Percentiles rank a stretch among this genome's conserved stretches.
Evolutionary conservation across 2,797 vertebrate genomes (phyloP).

Genomic region (Tokudaia muenninki): DNA sequence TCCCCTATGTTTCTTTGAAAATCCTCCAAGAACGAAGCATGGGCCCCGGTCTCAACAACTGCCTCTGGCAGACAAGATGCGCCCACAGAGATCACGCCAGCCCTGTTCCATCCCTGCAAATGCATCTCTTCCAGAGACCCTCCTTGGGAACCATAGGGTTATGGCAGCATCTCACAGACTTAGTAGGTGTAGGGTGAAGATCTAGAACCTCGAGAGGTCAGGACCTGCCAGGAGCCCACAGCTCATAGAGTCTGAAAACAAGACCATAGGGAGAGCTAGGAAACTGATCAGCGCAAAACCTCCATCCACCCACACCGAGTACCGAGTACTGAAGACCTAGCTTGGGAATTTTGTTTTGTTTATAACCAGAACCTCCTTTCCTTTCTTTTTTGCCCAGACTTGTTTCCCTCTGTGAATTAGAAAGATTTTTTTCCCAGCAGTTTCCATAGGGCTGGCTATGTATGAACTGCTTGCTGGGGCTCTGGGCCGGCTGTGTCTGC

Average conservation of each 20-base stretch:
- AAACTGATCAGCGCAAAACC: accelerated
- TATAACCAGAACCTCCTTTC: neutral
- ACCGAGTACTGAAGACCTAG: accelerated
- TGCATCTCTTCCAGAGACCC: neutral
- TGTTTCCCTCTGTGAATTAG: neutral
- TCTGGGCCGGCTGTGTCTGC: neutral
- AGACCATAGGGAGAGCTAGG: accelerated
- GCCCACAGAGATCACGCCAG: neutral
- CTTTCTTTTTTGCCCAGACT: neutral
- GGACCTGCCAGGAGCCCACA: neutral
- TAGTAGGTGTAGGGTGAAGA: neutral
- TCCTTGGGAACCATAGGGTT: neutral
- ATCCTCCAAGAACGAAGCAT: conserved; percentile 66
- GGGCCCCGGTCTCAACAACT: neutral
- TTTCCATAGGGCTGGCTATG: accelerated
- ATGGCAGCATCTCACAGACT: accelerated
- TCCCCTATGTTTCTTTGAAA: conserved; percentile 63
- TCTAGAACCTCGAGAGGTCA: neutral
- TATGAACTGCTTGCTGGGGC: neutral
- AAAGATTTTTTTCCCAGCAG: neutral
- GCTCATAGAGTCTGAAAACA: neutral
- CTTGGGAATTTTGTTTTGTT: neutral
- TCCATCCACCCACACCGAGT: accelerated
- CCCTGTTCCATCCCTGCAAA: neutral
- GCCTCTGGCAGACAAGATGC: neutral